These are phyloP conservation scores for Lepidochrysops patricia DNA, from an alignment of 2,888 invertebrate genomes.

Conservation along the genomic window DNA sequence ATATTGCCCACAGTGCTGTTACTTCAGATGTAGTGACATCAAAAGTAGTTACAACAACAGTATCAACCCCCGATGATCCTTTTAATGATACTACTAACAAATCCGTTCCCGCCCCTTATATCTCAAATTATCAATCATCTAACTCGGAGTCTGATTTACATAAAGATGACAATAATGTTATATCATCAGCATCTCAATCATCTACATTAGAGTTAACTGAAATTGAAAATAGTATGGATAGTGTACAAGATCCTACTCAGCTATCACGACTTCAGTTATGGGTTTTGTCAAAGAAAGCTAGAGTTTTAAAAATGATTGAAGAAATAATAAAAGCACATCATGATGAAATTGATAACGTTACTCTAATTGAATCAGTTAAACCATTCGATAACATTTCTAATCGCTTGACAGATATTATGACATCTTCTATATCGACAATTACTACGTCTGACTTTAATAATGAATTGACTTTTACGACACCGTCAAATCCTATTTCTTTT, in stretches of 20 bases:
- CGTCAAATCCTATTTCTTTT: conserved; percentile 29
- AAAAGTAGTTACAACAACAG: conserved; percentile 18
- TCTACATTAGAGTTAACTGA: conserved; percentile 26
- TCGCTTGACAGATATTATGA: conserved; percentile 34
- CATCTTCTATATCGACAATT: conserved; percentile 27
- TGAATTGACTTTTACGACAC: neutral
- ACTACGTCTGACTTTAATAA: conserved; percentile 25
- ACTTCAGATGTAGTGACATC: conserved; percentile 14
- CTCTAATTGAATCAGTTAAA: conserved; percentile 43
- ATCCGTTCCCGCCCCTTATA: conserved; percentile 43
- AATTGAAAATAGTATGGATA: conserved; percentile 29
- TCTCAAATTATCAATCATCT: conserved; percentile 44
- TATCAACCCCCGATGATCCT: conserved; percentile 1
- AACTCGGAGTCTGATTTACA: conserved; percentile 36
- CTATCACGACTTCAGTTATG: conserved; percentile 55
- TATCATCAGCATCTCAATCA: conserved; percentile 28
- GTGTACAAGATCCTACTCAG: conserved; percentile 41
- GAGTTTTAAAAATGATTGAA: conserved; percentile 67
- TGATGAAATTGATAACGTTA: conserved; percentile 52
- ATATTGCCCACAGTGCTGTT: conserved; percentile 1
- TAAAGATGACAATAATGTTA: conserved; percentile 25
- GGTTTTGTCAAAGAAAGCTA: conserved; percentile 66
- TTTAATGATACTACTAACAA: conserved; percentile 38
- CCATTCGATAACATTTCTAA: conserved; percentile 43
- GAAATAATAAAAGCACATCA: conserved; percentile 62